Percentiles rank a stretch among this genome's conserved stretches.
Conservation (phyloP, 1,140 invertebrate genomes). For the Thaumetopoea pityocampa region DNA sequence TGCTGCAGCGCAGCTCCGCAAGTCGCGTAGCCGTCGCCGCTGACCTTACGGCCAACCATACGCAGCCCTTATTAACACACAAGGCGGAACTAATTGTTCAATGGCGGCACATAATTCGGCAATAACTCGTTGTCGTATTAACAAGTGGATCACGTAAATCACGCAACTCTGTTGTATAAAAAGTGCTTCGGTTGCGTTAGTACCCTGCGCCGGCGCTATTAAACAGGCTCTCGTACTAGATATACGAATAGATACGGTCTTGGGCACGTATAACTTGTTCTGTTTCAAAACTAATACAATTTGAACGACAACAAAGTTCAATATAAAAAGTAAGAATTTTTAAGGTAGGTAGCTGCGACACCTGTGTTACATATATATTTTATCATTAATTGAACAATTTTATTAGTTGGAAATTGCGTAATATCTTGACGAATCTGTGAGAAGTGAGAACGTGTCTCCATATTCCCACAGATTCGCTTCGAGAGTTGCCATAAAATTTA, state of each 20-base stretch:
- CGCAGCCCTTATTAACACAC: constrained; percentile 55
- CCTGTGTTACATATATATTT: constrained; percentile 21
- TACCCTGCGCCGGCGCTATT: constrained; percentile 35
- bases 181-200: constrained; percentile 40
- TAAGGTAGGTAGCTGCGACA: constrained; percentile 15
- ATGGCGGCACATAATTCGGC: constrained; percentile 32
- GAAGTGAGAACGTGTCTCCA: no score
- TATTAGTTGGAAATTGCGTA: no score
- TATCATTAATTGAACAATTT: constrained; percentile 1
- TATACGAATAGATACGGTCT: constrained; percentile 31
- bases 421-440: no score
- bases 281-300: constrained; percentile 41
- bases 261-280: constrained; percentile 37
- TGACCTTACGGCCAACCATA: no score
- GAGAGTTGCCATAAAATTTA: no score
- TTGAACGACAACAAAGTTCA: constrained; percentile 37
- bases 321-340: constrained; percentile 37
- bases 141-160: constrained; percentile 51
- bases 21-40: no score
- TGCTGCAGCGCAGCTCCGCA: no score
- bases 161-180: constrained; percentile 42
- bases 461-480: no score
- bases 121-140: constrained; percentile 42
- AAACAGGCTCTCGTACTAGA: constrained; percentile 41
- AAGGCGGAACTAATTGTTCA: constrained; percentile 57